These are phyloP conservation scores for Orussus abietinus DNA, from an alignment of 1,140 invertebrate species.

Conservation along the genomic window DNA sequence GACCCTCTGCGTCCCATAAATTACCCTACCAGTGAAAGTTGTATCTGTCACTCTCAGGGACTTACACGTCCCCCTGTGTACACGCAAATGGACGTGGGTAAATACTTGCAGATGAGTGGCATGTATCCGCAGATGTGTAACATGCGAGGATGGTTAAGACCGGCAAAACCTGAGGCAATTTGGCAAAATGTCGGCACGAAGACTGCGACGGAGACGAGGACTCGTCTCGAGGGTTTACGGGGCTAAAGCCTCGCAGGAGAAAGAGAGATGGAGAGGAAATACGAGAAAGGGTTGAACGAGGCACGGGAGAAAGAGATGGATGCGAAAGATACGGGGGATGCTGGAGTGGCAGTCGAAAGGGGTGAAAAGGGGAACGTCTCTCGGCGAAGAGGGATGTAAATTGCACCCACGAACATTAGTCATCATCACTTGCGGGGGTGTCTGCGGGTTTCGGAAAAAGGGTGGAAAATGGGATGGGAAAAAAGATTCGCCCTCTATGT, in stretches of 20 bases:
- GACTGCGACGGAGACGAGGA: slow-evolving; percentile 19
- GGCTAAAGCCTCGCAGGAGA: neutral
- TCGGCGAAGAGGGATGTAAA: slow-evolving; percentile 12
- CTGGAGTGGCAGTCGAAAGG: neutral
- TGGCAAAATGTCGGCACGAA: slow-evolving; percentile 37
- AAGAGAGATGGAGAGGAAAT: neutral
- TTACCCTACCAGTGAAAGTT: no score
- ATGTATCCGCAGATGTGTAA: no score
- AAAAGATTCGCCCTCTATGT: no score
- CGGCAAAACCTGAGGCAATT: slow-evolving; percentile 38
- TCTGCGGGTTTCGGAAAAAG: slow-evolving; percentile 1
- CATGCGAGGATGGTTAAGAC: no score
- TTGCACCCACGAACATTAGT: slow-evolving; percentile 19
- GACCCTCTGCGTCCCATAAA: no score
- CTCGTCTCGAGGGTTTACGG: slow-evolving; percentile 11
- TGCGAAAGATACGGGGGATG: neutral
- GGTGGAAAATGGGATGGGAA: neutral
- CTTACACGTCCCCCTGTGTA: no score
- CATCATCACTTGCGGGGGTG: slow-evolving; percentile 20
- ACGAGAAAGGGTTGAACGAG: no score
- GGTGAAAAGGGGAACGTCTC: no score
- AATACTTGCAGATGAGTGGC: no score
- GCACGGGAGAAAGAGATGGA: neutral
- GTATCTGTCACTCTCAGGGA: no score
- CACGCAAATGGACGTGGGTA: no score